A percentile compares a stretch with the other conserved stretches of the same genome.
Evolutionary conservation across 2,797 vertebrate genomes (phyloP).

Genomic region (Tinamus major): DNA sequence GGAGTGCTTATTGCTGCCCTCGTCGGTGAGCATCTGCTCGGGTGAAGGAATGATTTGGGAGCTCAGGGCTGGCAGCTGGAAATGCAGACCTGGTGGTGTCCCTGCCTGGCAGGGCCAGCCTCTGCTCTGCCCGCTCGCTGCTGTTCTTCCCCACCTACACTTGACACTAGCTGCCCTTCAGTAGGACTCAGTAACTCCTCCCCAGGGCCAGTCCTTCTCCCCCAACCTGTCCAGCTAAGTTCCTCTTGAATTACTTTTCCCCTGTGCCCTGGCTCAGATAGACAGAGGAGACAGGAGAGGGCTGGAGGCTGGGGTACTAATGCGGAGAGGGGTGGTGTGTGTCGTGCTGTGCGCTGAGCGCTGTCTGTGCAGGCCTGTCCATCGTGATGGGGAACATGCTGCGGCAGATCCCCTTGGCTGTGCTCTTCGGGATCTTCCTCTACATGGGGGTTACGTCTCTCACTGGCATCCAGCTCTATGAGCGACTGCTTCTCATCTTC

Average conservation of each 20-base stretch:
- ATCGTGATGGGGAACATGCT: slow-evolving; percentile 96
- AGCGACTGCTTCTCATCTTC: slow-evolving; percentile 94
- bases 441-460: slow-evolving; percentile 98
- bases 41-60: not conserved
- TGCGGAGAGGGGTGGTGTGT: accelerated
- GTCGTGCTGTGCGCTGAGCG: not conserved
- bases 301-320: accelerated
- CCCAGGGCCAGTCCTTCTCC: not conserved
- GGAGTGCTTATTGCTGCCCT: slow-evolving; percentile 91
- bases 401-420: slow-evolving; percentile 93
- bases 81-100: not conserved
- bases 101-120: not conserved
- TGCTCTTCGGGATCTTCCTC: slow-evolving; percentile 97
- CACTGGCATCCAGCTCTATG: slow-evolving; percentile 96
- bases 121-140: accelerated
- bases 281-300: not conserved
- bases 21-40: slow-evolving; percentile 84
- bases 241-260: not conserved
- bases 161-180: not conserved
- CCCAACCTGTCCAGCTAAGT: not conserved
- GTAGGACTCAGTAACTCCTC: not conserved
- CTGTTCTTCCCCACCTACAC: not conserved
- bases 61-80: not conserved
- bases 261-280: not conserved
- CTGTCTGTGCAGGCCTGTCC: slow-evolving; percentile 86